These are phyloP conservation scores for Chionis minor DNA, from an alignment of 2,113 vertebrate species.

Conservation along the genomic window DNA sequence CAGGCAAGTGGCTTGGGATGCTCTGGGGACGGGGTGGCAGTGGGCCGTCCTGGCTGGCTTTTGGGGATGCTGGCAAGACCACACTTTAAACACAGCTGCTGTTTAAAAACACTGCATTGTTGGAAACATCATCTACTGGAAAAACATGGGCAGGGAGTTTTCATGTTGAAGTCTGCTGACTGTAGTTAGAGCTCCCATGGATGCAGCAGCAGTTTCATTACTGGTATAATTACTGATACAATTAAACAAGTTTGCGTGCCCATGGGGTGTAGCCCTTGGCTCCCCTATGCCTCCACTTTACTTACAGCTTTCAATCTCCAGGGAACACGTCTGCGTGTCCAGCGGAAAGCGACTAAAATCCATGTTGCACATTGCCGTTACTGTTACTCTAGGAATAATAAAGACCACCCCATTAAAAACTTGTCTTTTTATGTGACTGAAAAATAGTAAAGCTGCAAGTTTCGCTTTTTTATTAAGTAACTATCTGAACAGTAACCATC, in stretches of 20 bases:
- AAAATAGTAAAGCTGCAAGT: neutral
- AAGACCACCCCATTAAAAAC: neutral
- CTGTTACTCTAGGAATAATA: slow-evolving; percentile 85
- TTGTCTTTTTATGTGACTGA: neutral
- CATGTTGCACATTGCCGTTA: slow-evolving; percentile 99
- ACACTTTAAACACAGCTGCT: neutral
- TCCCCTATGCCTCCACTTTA: slow-evolving; percentile 6
- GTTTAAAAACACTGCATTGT: neutral
- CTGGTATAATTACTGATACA: neutral
- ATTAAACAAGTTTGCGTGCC: neutral
- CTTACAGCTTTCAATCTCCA: slow-evolving; percentile 99
- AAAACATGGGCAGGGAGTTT: neutral
- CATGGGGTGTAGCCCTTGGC: neutral
- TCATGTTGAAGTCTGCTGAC: neutral
- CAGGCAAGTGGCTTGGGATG: neutral
- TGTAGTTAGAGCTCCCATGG: neutral
- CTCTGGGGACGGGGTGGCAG: neutral
- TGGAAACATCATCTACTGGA: neutral
- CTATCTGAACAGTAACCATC: neutral
- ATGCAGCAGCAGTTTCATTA: neutral
- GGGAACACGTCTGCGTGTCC: slow-evolving; percentile 95
- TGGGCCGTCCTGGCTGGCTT: neutral
- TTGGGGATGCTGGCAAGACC: neutral
- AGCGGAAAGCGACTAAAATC: slow-evolving; percentile 96
- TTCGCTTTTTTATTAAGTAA: neutral